Evolutionary conservation across 2,113 vertebrate species (phyloP).

Genomic region (Archocentrus centrarchus): DNA sequence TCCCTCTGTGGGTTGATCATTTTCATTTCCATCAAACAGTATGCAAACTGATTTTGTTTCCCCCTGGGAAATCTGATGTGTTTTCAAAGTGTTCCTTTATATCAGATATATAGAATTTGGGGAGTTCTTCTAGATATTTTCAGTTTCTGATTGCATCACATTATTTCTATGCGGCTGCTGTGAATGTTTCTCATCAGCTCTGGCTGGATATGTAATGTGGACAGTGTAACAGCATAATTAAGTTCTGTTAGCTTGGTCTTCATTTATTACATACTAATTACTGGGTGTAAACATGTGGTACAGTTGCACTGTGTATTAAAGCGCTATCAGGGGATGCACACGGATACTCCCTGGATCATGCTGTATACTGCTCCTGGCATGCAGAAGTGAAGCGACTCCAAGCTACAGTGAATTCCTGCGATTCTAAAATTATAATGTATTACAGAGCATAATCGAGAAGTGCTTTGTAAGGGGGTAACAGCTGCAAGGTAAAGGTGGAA

Average conservation of each 20-base stretch:
- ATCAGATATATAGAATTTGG: too few species aligned
- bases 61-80: too few species aligned
- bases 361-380: constrained; percentile 5
- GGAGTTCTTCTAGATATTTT: neutral
- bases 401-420: neutral
- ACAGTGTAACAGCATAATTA: neutral
- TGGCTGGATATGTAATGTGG: neutral
- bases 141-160: neutral
- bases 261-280: constrained; percentile 3
- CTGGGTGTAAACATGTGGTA: constrained; percentile 3
- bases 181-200: neutral
- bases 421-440: constrained; percentile 31
- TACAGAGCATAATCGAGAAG: constrained; percentile 3
- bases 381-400: constrained; percentile 1
- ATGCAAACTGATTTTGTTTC: too few species aligned
- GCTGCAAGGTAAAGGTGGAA: constrained; percentile 62
- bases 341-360: neutral
- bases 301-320: constrained; percentile 16
- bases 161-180: neutral
- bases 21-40: too few species aligned
- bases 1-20: too few species aligned
- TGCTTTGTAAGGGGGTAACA: constrained; percentile 39
- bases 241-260: neutral
- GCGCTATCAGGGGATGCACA: neutral
- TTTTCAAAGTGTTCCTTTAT: too few species aligned